Base-by-base conservation (phyloP, 2,113 vertebrate species). In the Hylia prasina region DNA sequence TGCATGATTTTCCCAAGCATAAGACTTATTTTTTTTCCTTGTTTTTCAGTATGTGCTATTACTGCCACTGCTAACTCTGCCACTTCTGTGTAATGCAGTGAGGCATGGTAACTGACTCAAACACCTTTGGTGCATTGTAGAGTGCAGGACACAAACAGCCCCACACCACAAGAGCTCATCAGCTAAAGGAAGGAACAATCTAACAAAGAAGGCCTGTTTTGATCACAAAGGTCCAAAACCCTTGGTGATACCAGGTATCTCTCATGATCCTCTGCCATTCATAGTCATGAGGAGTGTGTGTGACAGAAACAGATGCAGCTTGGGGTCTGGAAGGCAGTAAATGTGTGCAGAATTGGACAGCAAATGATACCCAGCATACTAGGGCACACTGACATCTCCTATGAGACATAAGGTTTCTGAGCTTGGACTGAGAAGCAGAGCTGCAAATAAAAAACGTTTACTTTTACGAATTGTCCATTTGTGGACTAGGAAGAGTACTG, bases 71-170 rank as follows among this genome's bases (percentile, higher is more conserved):
- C 40, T 65, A 39, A 15, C 27, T 30, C 11, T 71, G 25, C 23
- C 58, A 4, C 8, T 30, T 19, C 19, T 56, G 25, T 40, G 1
- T 24, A 31, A 40, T 3, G 35, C 50, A 70, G 7, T 11, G 33
- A 45, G 0, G 1, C 30, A 4, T 1, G 1, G 2, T 18, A 27
- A 48, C 7, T 15, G 40, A 37, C 14, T 6, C 37, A 56, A 80
- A 65, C 25, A 25, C 45, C 39, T 14, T 4, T 35, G 20, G 8
- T 25, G 19, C 71, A 12, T 3, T 33, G 18, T 7, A 54, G 21
- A 48, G 24, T 21, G 35, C 51, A 50, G 40, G 25, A 33, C 9
- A 69, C 24, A 44, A 69, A 9, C 3, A 3, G 37, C n/a, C 15
- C 3, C 13, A 24, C 0, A 0, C 16, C 63, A 61, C 18, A 77